Evolutionary conservation across 2,888 invertebrate genomes (phyloP).

Genomic region (Orthosia incerta): DNA sequence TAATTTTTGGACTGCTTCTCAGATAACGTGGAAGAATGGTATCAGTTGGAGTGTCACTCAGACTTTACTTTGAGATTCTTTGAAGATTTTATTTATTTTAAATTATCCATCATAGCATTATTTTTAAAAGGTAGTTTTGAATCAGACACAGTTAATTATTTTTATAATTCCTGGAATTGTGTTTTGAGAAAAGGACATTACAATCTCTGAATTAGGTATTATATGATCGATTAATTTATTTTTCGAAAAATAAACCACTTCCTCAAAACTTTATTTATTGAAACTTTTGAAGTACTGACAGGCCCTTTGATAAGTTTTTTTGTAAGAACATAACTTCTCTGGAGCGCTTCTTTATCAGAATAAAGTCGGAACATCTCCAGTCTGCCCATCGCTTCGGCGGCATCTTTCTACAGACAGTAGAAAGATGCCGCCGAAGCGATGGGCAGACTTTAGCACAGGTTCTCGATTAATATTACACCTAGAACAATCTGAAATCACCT

Average conservation of each 20-base stretch:
- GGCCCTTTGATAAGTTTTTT: not conserved
- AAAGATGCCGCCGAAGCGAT: too few relatives aligned
- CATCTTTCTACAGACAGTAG: not conserved
- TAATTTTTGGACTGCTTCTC: conserved; percentile 61
- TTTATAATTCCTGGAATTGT: not conserved
- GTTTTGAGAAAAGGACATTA: not conserved
- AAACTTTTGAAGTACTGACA: too few relatives aligned
- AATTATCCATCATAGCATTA: conserved; percentile 15
- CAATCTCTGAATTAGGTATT: not conserved
- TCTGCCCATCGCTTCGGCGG: not conserved
- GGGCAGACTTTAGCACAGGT: not conserved
- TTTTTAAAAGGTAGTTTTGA: conserved; percentile 1
- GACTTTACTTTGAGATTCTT: conserved; percentile 45
- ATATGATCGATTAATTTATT: not conserved
- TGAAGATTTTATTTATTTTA: conserved; percentile 43
- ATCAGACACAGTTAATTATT: not conserved
- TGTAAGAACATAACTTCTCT: not conserved
- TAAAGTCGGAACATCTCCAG: not conserved
- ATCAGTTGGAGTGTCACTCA: conserved; percentile 61
- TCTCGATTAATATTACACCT: not conserved
- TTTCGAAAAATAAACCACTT: not conserved
- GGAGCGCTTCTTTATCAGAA: not conserved
- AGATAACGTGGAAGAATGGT: conserved; percentile 59
- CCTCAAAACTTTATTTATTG: not conserved
- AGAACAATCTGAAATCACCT: not conserved